Evolutionary conservation across 2,888 invertebrate species (phyloP), one percentile per base, ranked within the genome.

Genomic region (Clanis bilineata): DNA sequence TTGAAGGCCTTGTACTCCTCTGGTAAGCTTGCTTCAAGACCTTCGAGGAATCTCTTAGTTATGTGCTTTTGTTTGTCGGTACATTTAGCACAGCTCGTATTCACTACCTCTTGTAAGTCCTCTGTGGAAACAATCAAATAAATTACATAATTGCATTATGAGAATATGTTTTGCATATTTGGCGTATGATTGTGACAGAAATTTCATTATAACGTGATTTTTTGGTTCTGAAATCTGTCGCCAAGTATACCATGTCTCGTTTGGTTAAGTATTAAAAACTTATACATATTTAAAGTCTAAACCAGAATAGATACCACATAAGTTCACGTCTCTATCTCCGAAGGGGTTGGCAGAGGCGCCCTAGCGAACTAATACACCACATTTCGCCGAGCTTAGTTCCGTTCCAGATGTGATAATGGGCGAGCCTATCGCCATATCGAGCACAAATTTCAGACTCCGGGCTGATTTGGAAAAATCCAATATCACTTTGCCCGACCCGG

Each of bases 21-120:
- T 0, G 93, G 90, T 0, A 88, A 92, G 59, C 93, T 92, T 58
- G 86, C 82, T 64, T 93, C 92, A 9, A 93, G 70, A 39, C 76
- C 93, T 15, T 86, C 88, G 0, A 94, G 87, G 63, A 95, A 94
- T 67, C 86, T 92, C 56, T 93, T 93, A 28, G 95, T 88, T 28
- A 94, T 93, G 61, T 90, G 85, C 70, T 93, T 94, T 79, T 95
- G 95, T 45, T 93, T 93, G 43, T 90, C 88, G 6, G 94, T 94
- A 74, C 95, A 96, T 77, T 95, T 95, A 21, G 77, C 82, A 79
- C 96, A 96, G 28, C 93, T 93, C 45, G 93, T 92, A 66, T 82
- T 75, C 21, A 95, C 86, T 0, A 94, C 95, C 72, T 95, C 95
- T 0, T 93, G 93, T 60, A 95, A 80, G 65, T 94, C 94, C 71